These are phyloP conservation scores for Zophobas morio DNA, from an alignment of 1,140 invertebrate genomes.

Conservation along the genomic window DNA sequence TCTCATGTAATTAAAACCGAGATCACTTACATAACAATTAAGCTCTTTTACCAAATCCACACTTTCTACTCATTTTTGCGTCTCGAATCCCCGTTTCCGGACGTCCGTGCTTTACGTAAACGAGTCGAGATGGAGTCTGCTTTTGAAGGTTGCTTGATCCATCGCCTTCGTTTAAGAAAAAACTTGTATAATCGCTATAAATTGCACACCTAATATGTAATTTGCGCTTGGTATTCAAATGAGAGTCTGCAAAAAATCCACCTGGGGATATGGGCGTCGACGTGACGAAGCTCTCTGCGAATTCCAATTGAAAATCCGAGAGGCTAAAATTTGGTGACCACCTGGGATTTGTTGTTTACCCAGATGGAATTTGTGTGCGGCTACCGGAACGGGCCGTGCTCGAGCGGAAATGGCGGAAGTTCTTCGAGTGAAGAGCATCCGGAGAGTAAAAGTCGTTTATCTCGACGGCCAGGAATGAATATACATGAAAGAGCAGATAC, in stretches of 20 bases:
- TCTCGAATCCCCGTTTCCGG: background rate
- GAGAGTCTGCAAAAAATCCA: slow-evolving; percentile 3
- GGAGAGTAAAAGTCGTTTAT: background rate
- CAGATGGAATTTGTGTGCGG: background rate
- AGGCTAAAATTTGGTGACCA: background rate
- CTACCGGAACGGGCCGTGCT: background rate
- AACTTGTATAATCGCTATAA: slow-evolving; percentile 15
- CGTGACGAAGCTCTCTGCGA: slow-evolving; percentile 5
- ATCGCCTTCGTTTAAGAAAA: background rate
- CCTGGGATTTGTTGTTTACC: background rate
- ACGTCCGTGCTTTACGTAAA: background rate
- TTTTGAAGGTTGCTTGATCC: slow-evolving; percentile 14
- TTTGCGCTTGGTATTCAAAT: slow-evolving; percentile 29
- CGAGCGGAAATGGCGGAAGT: background rate
- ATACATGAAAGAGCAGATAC: no score
- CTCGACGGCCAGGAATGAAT: no score
- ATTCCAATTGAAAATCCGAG: background rate
- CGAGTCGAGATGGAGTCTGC: background rate
- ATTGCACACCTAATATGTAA: slow-evolving; percentile 31
- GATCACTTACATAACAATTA: slow-evolving; percentile 34
- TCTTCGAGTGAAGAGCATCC: background rate
- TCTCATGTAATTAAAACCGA: slow-evolving; percentile 25
- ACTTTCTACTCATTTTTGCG: background rate
- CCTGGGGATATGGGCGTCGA: slow-evolving; percentile 14
- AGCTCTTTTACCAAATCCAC: slow-evolving; percentile 10